These are phyloP conservation scores for Antrozous pallidus DNA, from an alignment of 2,797 vertebrate species.

Conservation along the genomic window DNA sequence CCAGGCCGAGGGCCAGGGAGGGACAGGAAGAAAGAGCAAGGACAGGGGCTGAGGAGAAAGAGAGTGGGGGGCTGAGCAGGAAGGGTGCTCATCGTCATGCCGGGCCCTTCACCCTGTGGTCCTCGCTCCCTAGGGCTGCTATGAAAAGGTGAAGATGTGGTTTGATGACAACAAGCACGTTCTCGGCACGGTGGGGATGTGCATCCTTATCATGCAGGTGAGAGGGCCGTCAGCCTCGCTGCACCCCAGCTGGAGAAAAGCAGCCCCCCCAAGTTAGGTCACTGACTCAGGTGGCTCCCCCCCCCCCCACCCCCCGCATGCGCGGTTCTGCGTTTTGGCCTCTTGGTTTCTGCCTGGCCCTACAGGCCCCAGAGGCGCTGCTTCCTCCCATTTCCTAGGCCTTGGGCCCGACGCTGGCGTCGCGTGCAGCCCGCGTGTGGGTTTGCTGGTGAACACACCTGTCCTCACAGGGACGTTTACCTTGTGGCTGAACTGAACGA, in stretches of 20 bases:
- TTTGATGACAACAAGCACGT: constrained; percentile 95
- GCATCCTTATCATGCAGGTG: constrained; percentile 96
- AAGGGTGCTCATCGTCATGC: accelerated
- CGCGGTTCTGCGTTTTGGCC: not conserved
- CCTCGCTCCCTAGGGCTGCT: constrained; percentile 90
- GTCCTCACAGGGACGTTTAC: not conserved
- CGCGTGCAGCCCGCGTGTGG: accelerated
- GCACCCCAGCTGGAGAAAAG: not conserved
- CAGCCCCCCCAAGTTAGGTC: not conserved
- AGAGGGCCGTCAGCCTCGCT: not conserved
- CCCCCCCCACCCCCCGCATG: not conserved
- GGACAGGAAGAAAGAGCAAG: not conserved
- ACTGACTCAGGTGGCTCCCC: no score
- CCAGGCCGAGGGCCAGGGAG: not conserved
- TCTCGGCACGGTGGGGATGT: constrained; percentile 94
- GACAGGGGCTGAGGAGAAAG: not conserved
- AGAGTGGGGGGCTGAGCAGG: not conserved
- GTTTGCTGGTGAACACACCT: not conserved
- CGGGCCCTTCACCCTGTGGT: not conserved
- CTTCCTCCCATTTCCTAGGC: accelerated
- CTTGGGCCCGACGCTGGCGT: not conserved
- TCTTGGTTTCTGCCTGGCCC: not conserved
- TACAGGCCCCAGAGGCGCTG: not conserved
- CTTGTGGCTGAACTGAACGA: not conserved
- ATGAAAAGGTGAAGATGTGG: constrained; percentile 94